Base-by-base conservation (phyloP, 2,113 vertebrate genomes). In the Sebastes schlegelii region DNA sequence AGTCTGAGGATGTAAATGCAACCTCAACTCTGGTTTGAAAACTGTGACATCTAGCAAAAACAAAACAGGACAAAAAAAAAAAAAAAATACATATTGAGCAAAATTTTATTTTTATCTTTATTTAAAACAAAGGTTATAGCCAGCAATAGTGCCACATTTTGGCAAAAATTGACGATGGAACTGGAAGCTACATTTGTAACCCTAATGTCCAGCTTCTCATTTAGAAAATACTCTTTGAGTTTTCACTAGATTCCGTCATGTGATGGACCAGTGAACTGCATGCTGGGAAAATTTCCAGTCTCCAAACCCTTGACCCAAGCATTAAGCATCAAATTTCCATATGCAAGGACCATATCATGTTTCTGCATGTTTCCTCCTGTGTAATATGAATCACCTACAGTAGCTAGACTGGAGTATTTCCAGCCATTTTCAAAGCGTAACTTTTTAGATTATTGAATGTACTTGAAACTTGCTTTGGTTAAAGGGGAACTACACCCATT, bases 261-360 rank as follows among this genome's bases (percentile, higher is more conserved):
- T 70, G 49, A 57, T 55, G n/a, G 65, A 58, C 58, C 16, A 4
- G 14, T 26, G 45, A 71, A 51, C 16, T 84, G 49, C 46, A 62
- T 73, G 4, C 54, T 79, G 49, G 63, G 42, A 55, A 84, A 14
- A 8, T 43, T n/a, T 64, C n/a, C 49, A 40, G 45, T 55, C 4
- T 19, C 19, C 9, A 49, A 54, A 65, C 43, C 14, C 14, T 57
- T 64, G n/a, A 70, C 40, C 48, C 13, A 12, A 21, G 4, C 48
- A 74, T 49, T 49, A 60, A 76, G 12, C 49, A 55, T 55, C 10
- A 14, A 12, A 12, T 34, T 34, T 34, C 34, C 34, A 34, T 34
- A 58, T 42, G 55, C 52, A 74, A 64, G 74, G 80, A 77, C 66
- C 73, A 77, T 21, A 57, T 23, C 9, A 12, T 34, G 13, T 49